A percentile compares a stretch with the other conserved stretches of the same genome.
Evolutionary conservation across 1,140 invertebrate genomes (phyloP).

Genomic region (Trypoxylus dichotomus): DNA sequence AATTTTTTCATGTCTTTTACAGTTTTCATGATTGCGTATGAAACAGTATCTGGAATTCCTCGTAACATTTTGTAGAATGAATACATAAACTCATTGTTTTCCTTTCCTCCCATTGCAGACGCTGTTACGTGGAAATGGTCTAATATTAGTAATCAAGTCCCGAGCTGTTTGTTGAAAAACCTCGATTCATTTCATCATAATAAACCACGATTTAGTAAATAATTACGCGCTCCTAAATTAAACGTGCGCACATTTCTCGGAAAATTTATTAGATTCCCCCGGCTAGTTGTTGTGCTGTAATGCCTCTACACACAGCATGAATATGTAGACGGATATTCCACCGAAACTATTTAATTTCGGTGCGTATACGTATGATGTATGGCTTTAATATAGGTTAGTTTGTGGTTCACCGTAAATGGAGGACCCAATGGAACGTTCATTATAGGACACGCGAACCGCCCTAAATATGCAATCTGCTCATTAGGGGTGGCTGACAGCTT

Average conservation of each 20-base stretch:
- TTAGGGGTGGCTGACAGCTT: slow-evolving; percentile 32
- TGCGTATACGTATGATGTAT: slow-evolving; percentile 30
- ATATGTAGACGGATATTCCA: not conserved
- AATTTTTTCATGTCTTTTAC: too few relatives aligned
- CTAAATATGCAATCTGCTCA: slow-evolving; percentile 38
- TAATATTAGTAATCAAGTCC: not conserved
- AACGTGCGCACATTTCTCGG: not conserved
- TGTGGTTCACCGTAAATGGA: slow-evolving; percentile 29
- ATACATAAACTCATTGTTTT: not conserved
- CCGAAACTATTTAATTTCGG: slow-evolving; percentile 27
- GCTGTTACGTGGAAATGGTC: not conserved
- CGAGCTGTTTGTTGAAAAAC: not conserved
- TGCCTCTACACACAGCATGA: not conserved
- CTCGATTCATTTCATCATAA: slow-evolving; percentile 12
- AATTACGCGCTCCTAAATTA: slow-evolving; percentile 3
- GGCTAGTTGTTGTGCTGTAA: not conserved
- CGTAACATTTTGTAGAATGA: not conserved
- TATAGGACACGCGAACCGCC: slow-evolving; percentile 37
- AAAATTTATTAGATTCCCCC: not conserved
- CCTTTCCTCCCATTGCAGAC: not conserved
- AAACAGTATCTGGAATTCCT: not conserved
- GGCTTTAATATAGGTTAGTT: slow-evolving; percentile 34
- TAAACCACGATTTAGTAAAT: not conserved
- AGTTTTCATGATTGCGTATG: not conserved
- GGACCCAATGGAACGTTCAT: slow-evolving; percentile 32